A percentile compares a stretch with the other conserved stretches of the same genome.
These are phyloP conservation scores for Blera fallax DNA, from an alignment of 2,888 invertebrate species.

Conservation along the genomic window DNA sequence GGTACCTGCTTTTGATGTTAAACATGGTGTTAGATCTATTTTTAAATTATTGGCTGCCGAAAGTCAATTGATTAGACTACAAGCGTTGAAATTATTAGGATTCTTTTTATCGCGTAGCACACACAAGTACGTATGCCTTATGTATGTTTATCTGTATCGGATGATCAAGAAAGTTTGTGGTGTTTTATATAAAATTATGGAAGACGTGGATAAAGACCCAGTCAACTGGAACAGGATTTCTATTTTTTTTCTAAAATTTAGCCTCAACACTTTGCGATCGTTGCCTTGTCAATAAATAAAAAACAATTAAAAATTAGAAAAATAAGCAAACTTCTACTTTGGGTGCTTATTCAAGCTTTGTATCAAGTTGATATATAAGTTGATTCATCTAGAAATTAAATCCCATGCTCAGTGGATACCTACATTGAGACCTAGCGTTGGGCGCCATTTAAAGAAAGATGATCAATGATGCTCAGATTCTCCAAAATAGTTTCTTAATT, in stretches of 20 bases:
- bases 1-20: constrained; percentile 99
- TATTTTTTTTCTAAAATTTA: no score
- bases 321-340: no score
- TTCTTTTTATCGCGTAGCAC: constrained; percentile 99
- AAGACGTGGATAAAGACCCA: neutral
- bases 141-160: constrained; percentile 60
- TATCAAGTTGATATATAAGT: no score
- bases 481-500: no score
- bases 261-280: no score
- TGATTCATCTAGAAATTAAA: no score
- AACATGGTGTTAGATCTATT: constrained; percentile 97
- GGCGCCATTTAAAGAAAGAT: constrained; percentile 5
- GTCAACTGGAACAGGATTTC: neutral
- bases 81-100: constrained; percentile 97
- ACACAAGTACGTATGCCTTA: constrained; percentile 89
- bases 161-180: constrained; percentile 48
- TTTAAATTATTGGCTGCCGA: constrained; percentile 98
- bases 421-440: neutral
- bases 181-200: neutral
- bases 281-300: no score
- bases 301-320: no score
- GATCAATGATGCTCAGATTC: no score
- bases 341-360: no score
- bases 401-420: no score
- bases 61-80: constrained; percentile 96